A percentile compares a stretch with the other conserved stretches of the same genome.
These are phyloP conservation scores for Branchellion lobata DNA, from an alignment of 2,888 invertebrate genomes.

Conservation along the genomic window DNA sequence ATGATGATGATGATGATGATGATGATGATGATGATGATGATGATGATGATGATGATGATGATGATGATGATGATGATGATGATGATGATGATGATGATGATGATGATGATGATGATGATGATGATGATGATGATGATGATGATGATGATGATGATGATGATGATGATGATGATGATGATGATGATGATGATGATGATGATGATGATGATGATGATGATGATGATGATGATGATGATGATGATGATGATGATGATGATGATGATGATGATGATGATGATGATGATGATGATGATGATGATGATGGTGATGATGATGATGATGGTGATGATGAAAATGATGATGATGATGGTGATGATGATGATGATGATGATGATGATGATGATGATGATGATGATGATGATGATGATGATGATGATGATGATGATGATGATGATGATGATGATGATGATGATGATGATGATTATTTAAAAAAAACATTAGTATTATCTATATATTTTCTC, in stretches of 20 bases:
- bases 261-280: not conserved
- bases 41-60: not conserved
- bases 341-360: too few species aligned
- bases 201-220: too few species aligned
- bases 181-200: slow-evolving; percentile 5
- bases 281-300: slow-evolving; percentile 1
- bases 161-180: slow-evolving; percentile 12
- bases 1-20: slow-evolving; percentile 18
- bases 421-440: slow-evolving; percentile 6
- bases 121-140: slow-evolving; percentile 5
- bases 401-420: not conserved
- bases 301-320: slow-evolving; percentile 5
- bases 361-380: slow-evolving; percentile 50
- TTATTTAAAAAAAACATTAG: too few species aligned
- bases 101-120: slow-evolving; percentile 8
- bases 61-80: too few species aligned
- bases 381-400: slow-evolving; percentile 21
- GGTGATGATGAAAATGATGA: slow-evolving; percentile 3
- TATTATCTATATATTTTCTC: too few species aligned
- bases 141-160: too few species aligned
- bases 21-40: slow-evolving; percentile 12
- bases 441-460: not conserved
- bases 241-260: slow-evolving; percentile 21
- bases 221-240: slow-evolving; percentile 50
- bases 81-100: too few species aligned